Conservation (phyloP, 2,888 invertebrate genomes). For the Lycophotia porphyrea region DNA sequence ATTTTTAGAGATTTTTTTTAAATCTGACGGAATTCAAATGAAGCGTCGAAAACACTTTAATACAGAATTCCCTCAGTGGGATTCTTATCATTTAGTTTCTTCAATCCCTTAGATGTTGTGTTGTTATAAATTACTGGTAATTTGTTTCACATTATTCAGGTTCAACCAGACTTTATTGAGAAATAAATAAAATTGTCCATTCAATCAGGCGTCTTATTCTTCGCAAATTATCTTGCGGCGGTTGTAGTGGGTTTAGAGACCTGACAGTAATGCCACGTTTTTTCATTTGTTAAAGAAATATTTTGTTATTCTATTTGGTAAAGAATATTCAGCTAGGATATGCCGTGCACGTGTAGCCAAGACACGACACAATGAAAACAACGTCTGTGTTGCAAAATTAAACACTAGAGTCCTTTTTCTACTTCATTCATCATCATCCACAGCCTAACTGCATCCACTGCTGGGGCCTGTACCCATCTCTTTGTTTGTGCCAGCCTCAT, state of each 20-base stretch:
- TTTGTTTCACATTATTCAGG: not conserved
- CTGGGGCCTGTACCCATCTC: too few relatives aligned
- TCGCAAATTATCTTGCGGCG: not conserved
- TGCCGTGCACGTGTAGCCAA: not conserved
- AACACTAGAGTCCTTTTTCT: not conserved
- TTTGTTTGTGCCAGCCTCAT: too few relatives aligned
- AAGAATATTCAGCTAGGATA: not conserved
- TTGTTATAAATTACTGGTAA: not conserved
- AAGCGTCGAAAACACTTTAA: not conserved
- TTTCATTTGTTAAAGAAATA: not conserved
- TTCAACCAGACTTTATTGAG: not conserved
- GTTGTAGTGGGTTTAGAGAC: not conserved
- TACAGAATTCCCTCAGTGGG: not conserved
- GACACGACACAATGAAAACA: not conserved
- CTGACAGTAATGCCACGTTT: not conserved
- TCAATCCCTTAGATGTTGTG: not conserved
- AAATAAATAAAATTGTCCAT: not conserved
- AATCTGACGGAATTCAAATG: not conserved
- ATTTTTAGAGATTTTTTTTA: not conserved
- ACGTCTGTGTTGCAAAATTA: not conserved
- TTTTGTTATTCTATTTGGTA: not conserved
- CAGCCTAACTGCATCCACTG: too few relatives aligned
- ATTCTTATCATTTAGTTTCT: not conserved
- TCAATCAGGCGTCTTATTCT: not conserved
- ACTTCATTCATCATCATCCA: too few relatives aligned